A percentile compares a stretch with the other conserved stretches of the same genome.
These are phyloP conservation scores for Morpho helenor DNA, from an alignment of 2,888 invertebrate genomes.

Conservation along the genomic window DNA sequence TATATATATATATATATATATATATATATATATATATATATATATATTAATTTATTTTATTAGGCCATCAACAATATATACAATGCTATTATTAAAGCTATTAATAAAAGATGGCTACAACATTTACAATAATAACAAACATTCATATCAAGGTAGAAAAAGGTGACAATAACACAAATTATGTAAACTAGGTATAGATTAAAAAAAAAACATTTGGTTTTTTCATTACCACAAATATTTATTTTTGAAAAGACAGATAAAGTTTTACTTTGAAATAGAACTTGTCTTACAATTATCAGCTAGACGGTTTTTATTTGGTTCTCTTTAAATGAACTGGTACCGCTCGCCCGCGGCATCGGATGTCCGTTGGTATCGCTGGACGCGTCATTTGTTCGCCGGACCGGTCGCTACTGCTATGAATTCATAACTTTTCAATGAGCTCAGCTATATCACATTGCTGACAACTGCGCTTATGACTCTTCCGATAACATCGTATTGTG, in stretches of 20 bases:
- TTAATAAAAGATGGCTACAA: too few species aligned
- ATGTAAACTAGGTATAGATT: too few species aligned
- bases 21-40: too few species aligned
- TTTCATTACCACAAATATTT: not conserved
- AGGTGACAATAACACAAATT: too few species aligned
- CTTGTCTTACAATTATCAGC: constrained; percentile 2
- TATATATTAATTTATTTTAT: too few species aligned
- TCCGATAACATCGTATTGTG: constrained; percentile 64
- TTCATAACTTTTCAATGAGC: constrained; percentile 61
- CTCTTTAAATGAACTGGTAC: constrained; percentile 22
- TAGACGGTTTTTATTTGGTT: constrained; percentile 2
- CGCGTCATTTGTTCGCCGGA: constrained; percentile 50
- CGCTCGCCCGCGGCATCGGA: constrained; percentile 38
- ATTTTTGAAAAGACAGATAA: too few species aligned
- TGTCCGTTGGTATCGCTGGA: constrained; percentile 42
- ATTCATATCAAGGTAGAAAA: too few species aligned
- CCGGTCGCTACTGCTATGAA: constrained; percentile 51
- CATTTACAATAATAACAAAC: too few species aligned
- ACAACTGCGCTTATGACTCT: constrained; percentile 67
- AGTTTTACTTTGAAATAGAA: not conserved
- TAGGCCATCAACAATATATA: too few species aligned
- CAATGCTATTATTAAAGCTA: too few species aligned
- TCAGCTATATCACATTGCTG: constrained; percentile 53
- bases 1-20: too few species aligned
- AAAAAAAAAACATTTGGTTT: too few species aligned